Base-by-base conservation (phyloP, 1,140 invertebrate species). In the Sminthurides bifidus region DNA sequence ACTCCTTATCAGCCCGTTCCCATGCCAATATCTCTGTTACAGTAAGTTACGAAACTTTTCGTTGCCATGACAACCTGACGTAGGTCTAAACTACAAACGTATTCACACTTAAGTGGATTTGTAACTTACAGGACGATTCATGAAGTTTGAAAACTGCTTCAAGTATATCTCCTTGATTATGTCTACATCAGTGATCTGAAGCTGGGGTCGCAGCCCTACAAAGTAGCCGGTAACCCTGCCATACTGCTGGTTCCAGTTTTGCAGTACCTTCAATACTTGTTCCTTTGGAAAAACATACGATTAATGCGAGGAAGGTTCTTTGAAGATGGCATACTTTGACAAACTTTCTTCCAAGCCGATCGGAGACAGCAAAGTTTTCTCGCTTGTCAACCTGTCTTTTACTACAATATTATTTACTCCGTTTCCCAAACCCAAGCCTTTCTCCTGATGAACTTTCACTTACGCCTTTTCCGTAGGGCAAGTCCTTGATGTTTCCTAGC, bases 61-160 rank as follows among this genome's bases (percentile, higher is more conserved):
- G n/a, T n/a, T n/a, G n/a, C n/a, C n/a, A n/a, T n/a, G n/a, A n/a
- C n/a, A n/a, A n/a, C n/a, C n/a, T n/a, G n/a, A n/a, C n/a, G n/a
- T n/a, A n/a, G n/a, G n/a, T n/a, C n/a, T n/a, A n/a, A n/a, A n/a
- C n/a, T n/a, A n/a, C n/a, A n/a, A n/a, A n/a, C n/a, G n/a, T n/a
- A n/a, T n/a, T n/a, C n/a, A n/a, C n/a, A n/a, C n/a, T 43, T 43
- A 19, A 43, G 41, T 43, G 14, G 6, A n/a, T n/a, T 21, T 27
- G 10, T 53, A n/a, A 23, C 61, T 54, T 60, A 65, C 59, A 14
- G 67, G 63, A 38, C 70, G 41, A 52, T 71, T 67, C 12, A 66
- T 53, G 54, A 71, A 71, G 53, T 69, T 62, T 8, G 70, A 65
- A 52, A 71, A 71, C 44, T 71, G 67, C 52, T 65, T 67, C 17